These are phyloP conservation scores for Nemapogon koenigi DNA, from an alignment of 2,888 invertebrate genomes.

Conservation along the genomic window DNA sequence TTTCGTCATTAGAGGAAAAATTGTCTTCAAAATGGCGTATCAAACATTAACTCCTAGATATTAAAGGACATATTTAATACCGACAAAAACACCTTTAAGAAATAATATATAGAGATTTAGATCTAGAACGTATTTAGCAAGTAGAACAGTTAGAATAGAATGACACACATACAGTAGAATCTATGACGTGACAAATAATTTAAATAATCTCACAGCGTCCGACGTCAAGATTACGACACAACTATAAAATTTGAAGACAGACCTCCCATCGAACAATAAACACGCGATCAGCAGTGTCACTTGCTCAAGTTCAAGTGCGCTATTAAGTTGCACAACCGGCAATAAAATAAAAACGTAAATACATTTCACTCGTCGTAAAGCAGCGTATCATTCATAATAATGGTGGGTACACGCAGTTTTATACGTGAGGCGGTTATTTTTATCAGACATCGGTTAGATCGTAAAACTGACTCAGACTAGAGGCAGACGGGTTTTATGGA, in stretches of 20 bases:
- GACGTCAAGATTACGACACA: conserved; percentile 39
- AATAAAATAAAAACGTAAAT: conserved; percentile 58
- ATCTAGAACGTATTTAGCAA: too few species aligned
- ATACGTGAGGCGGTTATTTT: conserved; percentile 48
- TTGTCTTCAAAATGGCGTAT: too few species aligned
- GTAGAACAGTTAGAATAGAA: too few species aligned
- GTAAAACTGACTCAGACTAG: conserved; percentile 55
- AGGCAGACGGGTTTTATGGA: conserved; percentile 54
- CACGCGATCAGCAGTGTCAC: conserved; percentile 55
- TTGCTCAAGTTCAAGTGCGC: conserved; percentile 57
- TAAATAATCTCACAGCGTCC: conserved; percentile 34
- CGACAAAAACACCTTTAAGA: too few species aligned
- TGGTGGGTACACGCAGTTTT: conserved; percentile 29
- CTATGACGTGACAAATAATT: too few species aligned
- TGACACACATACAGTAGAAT: too few species aligned
- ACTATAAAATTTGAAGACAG: conserved; percentile 40
- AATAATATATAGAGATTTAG: too few species aligned
- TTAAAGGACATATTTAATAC: too few species aligned
- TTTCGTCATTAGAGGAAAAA: too few species aligned
- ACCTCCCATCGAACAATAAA: conserved; percentile 57
- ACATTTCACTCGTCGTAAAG: conserved; percentile 28
- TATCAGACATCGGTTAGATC: conserved; percentile 48
- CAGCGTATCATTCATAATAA: conserved; percentile 35
- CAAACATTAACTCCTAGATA: too few species aligned
- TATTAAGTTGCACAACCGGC: conserved; percentile 58